These are phyloP conservation scores for Saccopteryx leptura DNA, from an alignment of 2,113 vertebrate species.

Conservation along the genomic window DNA sequence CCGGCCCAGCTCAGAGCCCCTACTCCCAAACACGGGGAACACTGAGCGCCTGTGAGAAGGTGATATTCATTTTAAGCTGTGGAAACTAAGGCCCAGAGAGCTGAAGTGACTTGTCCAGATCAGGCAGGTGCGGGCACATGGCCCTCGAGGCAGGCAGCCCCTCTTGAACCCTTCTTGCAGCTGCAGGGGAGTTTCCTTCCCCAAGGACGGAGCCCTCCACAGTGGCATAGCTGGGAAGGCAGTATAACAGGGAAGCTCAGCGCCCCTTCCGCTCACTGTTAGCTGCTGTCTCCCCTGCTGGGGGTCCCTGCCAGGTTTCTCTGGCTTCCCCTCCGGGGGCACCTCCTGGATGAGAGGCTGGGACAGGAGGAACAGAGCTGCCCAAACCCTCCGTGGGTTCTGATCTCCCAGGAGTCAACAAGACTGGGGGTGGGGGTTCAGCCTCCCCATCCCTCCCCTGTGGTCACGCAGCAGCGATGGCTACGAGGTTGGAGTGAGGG, in stretches of 20 bases:
- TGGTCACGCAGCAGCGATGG: not conserved
- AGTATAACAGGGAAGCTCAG: not conserved
- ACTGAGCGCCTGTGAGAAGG: not conserved
- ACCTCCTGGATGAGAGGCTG: not conserved
- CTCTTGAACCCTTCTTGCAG: not conserved
- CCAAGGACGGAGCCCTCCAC: not conserved
- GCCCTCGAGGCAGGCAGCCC: not conserved
- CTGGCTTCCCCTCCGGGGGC: not conserved
- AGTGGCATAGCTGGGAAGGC: not conserved
- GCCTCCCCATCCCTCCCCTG: not conserved
- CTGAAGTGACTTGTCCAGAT: not conserved
- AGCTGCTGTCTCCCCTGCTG: not conserved
- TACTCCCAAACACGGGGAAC: not conserved
- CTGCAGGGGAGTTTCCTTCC: not conserved
- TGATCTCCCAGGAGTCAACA: not conserved
- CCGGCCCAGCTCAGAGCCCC: not conserved
- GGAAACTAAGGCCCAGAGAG: not conserved
- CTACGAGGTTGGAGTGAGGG: not conserved
- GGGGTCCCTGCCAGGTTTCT: not conserved
- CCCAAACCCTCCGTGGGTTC: not conserved
- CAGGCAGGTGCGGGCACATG: not conserved
- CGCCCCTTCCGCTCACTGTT: not conserved
- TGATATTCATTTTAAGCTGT: not conserved
- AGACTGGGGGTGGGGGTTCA: not conserved
- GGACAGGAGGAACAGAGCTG: fast-evolving